A percentile compares a stretch with the other conserved stretches of the same genome.
These are phyloP conservation scores for Columba janthina DNA, from an alignment of 2,113 vertebrate genomes.

Conservation along the genomic window DNA sequence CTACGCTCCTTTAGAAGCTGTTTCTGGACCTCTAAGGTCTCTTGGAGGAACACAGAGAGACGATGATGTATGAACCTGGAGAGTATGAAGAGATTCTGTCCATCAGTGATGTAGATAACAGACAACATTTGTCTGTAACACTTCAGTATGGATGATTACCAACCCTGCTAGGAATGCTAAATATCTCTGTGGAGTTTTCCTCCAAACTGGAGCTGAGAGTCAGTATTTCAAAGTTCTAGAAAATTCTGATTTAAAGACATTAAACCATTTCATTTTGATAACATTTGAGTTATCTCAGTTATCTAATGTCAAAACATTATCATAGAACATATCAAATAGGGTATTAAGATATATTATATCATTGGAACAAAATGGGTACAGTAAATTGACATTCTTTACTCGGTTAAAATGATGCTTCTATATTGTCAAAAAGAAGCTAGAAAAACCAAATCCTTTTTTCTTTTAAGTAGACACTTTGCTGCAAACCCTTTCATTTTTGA, in stretches of 20 bases:
- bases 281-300: slow-evolving; percentile 56
- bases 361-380: neutral
- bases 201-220: neutral
- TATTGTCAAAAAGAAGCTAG: slow-evolving; percentile 16
- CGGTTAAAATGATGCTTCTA: slow-evolving; percentile 16
- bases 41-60: neutral
- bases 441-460: slow-evolving; percentile 4
- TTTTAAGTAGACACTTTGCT: neutral
- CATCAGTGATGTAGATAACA: neutral
- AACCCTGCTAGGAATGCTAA: neutral
- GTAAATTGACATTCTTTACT: slow-evolving; percentile 37
- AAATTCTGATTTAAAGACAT: slow-evolving; percentile 16
- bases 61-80: neutral
- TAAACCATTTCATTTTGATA: slow-evolving; percentile 12
- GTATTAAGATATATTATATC: slow-evolving; percentile 22
- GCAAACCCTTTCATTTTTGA: slow-evolving; percentile 51
- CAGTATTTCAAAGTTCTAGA: neutral
- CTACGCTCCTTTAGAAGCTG: neutral
- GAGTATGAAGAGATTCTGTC: neutral
- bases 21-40: neutral
- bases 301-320: slow-evolving; percentile 56
- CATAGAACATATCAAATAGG: slow-evolving; percentile 35
- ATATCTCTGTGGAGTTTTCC: neutral
- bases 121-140: neutral
- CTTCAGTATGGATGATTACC: neutral